Evolutionary conservation across 2,113 vertebrate species (phyloP).

Genomic region (Desmodus rotundus): DNA sequence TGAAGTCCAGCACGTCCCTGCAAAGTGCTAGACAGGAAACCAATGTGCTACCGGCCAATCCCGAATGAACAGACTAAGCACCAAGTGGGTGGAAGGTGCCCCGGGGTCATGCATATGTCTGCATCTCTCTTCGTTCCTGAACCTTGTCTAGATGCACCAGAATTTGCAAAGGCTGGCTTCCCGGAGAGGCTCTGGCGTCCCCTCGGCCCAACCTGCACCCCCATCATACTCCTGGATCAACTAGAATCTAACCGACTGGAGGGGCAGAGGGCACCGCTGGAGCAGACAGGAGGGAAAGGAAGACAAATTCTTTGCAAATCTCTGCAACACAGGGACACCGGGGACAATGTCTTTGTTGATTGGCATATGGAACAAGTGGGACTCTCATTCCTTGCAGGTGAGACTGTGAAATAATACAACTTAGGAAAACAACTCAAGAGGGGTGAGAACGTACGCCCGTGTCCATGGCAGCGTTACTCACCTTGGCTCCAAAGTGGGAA

Average conservation of each 20-base stretch:
- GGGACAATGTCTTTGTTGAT: neutral
- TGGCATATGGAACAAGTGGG: no score
- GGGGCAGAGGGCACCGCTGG: neutral
- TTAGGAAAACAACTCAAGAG: neutral
- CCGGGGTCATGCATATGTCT: accelerated
- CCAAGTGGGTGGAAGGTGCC: accelerated
- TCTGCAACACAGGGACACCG: neutral
- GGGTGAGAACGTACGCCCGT: accelerated
- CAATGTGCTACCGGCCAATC: neutral
- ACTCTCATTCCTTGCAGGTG: neutral
- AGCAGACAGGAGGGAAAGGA: neutral
- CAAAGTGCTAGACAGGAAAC: neutral
- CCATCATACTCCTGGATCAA: no score
- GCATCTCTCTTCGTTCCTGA: neutral
- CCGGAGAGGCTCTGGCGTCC: no score
- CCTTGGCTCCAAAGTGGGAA: neutral
- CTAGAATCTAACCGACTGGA: neutral
- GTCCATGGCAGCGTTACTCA: no score
- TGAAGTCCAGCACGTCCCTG: neutral
- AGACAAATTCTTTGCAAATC: neutral
- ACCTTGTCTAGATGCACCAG: neutral
- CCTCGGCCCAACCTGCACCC: no score
- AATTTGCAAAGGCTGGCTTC: no score
- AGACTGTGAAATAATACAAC: neutral
- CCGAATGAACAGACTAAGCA: neutral